Conservation (phyloP, 53 echinoderm and acorn worm genomes). For the Mesocentrotus franciscanus region DNA sequence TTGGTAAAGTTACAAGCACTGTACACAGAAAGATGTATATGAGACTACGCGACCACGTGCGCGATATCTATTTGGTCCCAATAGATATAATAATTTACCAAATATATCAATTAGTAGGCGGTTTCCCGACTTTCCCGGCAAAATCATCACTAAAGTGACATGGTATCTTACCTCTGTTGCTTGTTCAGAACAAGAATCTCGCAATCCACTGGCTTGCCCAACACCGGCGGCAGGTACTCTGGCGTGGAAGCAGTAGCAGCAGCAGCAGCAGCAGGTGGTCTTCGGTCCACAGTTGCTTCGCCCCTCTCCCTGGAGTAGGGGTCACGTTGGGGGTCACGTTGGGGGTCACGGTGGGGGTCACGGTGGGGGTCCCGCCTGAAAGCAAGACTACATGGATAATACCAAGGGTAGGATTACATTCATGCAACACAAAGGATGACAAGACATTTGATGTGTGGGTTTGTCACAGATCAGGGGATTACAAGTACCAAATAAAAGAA, state of each 20-base stretch:
- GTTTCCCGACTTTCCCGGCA: no score
- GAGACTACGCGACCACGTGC: no score
- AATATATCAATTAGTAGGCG: no score
- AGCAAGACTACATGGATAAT: slow-evolving; percentile 46
- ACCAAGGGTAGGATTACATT: slow-evolving; percentile 33
- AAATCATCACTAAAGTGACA: no score
- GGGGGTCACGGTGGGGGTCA: slow-evolving; percentile 61
- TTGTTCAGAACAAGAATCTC: slow-evolving; percentile 83
- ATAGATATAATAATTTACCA: no score
- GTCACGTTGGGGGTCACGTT: slow-evolving; percentile 54
- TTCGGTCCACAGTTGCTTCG: background rate
- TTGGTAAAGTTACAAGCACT: no score
- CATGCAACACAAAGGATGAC: slow-evolving; percentile 28
- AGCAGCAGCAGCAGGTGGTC: slow-evolving; percentile 58
- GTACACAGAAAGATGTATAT: no score
- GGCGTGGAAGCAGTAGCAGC: slow-evolving; percentile 22
- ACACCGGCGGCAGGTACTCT: slow-evolving; percentile 56
- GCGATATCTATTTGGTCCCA: no score
- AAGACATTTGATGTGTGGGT: background rate
- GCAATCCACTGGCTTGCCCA: slow-evolving; percentile 84
- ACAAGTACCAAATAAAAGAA: no score
- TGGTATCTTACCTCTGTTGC: slow-evolving; percentile 81
- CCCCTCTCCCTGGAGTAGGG: slow-evolving; percentile 49
- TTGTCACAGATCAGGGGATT: no score
- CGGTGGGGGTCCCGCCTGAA: slow-evolving; percentile 69